These are phyloP conservation scores for Verasper variegatus DNA, from an alignment of 2,113 vertebrate species.

Conservation along the genomic window DNA sequence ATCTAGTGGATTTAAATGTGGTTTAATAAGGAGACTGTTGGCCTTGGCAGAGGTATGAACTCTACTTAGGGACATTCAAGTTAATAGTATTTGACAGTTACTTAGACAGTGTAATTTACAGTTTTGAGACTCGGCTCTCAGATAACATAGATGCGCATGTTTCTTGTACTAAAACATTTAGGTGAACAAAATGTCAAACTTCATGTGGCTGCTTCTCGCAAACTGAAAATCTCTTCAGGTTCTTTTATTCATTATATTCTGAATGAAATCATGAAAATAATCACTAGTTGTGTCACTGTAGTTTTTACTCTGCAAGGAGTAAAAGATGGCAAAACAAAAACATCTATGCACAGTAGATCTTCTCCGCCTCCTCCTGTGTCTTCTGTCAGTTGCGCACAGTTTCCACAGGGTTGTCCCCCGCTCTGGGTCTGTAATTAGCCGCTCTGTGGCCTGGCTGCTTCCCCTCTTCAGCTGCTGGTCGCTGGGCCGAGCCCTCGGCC, in stretches of 20 bases:
- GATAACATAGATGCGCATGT: no score
- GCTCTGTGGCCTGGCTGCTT: constrained; percentile 70
- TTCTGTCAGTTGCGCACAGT: constrained; percentile 66
- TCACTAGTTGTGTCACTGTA: not conserved
- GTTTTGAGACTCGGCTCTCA: no score
- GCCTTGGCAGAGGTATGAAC: no score
- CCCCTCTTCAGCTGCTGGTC: constrained; percentile 49
- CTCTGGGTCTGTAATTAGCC: constrained; percentile 70
- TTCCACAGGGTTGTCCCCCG: constrained; percentile 73
- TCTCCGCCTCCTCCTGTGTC: constrained; percentile 29
- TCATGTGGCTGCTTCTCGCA: no score
- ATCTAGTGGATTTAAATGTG: no score
- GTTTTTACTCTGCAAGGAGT: constrained; percentile 13
- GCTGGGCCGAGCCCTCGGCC: constrained; percentile 38
- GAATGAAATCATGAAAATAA: not conserved
- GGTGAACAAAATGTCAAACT: no score
- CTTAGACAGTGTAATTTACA: no score
- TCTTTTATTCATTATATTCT: not conserved
- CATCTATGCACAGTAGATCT: constrained; percentile 12
- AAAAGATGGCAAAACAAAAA: constrained; percentile 26
- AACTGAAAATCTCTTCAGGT: not conserved
- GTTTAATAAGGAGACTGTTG: no score
- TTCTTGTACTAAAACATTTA: no score
- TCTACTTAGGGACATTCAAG: no score
- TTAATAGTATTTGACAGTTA: no score